A percentile compares a stretch with the other conserved stretches of the same genome.
Conservation (phyloP, 1,140 invertebrate species). For the Nixonia krombeini region DNA sequence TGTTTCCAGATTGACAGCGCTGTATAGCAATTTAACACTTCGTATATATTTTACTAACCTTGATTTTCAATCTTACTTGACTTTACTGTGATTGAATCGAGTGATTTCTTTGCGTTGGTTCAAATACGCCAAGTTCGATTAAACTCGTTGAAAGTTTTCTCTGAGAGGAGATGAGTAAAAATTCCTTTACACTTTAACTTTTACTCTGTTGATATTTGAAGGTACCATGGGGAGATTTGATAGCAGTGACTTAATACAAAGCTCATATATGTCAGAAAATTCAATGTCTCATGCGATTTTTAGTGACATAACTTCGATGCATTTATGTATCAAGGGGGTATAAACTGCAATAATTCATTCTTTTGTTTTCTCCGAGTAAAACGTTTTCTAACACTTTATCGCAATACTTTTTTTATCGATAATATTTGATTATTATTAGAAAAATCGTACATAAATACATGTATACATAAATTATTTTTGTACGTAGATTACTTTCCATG, state of each 20-base stretch:
- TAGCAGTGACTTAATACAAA: not conserved
- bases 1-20: no score
- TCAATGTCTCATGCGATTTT: not conserved
- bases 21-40: no score
- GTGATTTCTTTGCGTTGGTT: not conserved
- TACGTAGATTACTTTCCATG: no score
- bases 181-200: not conserved
- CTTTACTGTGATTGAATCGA: constrained; percentile 1
- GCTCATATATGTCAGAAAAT: not conserved
- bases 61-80: not conserved
- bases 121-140: not conserved
- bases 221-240: not conserved
- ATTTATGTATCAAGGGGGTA: no score
- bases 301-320: not conserved
- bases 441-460: no score
- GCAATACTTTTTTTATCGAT: no score
- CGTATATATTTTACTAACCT: not conserved
- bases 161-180: not conserved
- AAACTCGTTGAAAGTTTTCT: constrained; percentile 4
- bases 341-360: no score
- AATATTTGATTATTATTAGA: no score
- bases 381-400: no score
- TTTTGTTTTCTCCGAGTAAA: not conserved
- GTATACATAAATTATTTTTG: no score
- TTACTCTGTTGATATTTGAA: not conserved